Conservation (phyloP, 2,113 vertebrate genomes). For the Cebus imitator region DNA sequence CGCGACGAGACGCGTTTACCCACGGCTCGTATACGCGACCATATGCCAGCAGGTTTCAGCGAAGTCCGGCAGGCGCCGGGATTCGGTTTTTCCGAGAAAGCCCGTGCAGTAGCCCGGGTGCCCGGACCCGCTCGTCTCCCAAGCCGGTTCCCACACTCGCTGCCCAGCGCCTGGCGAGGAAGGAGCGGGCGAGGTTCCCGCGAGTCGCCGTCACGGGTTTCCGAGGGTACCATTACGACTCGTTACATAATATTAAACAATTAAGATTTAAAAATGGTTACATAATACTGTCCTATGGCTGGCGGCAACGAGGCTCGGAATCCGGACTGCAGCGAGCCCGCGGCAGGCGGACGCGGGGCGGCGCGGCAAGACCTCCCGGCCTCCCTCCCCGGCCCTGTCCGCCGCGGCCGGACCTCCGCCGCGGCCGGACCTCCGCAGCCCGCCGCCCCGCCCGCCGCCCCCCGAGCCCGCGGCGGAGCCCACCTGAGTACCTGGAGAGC, state of each 20-base stretch:
- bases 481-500: slow-evolving; percentile 45
- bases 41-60: background rate
- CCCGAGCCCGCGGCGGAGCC: background rate
- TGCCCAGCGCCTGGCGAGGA: background rate
- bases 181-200: background rate
- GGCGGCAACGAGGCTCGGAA: background rate
- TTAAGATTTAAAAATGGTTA: slow-evolving; percentile 49
- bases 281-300: slow-evolving; percentile 11
- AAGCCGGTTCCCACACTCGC: background rate
- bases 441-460: background rate
- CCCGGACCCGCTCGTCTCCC: background rate
- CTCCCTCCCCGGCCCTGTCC: background rate
- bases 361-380: background rate
- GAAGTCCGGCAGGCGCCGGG: background rate
- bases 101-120: background rate
- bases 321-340: background rate
- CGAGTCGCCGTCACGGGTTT: background rate
- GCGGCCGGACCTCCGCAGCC: background rate
- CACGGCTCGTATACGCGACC: background rate
- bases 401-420: background rate
- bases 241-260: slow-evolving; percentile 66
- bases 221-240: slow-evolving; percentile 31
- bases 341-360: background rate
- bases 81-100: background rate
- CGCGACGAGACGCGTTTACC: background rate